Evolutionary conservation across 2,888 invertebrate species (phyloP), one percentile per base, ranked within the genome.

Genomic region (Psylliodes chrysocephalus): DNA sequence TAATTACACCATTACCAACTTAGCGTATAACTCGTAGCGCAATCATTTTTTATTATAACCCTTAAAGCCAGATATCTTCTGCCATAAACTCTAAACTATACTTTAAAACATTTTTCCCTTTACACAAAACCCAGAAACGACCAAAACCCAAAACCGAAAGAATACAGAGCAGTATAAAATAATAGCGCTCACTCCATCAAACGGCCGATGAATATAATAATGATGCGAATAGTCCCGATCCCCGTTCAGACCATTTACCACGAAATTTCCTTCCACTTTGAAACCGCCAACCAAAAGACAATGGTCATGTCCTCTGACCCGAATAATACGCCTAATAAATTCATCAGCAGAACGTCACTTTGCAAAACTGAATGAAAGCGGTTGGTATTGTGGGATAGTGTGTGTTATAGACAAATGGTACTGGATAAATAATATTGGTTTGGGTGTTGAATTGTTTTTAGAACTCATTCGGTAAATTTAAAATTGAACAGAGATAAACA

Each of bases 241-340:
- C 2, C 2, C 35, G 15, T 18, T 18, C 46, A 33, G 30, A 15
- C 30, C 30, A 17, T 51, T 49, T 51, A 30, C 33, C 51, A 17
- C 18, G 15, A 51, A 51, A 51, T 51, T 30, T 30, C 4, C 17
- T 30, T 30, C 30, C 28, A 14, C 18, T 35, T 15, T 14, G 15
- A 15, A 15, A 14, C 15, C 42, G 8, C 18, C 19, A 54, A 15
- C 25, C 17, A 10, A 28, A 25, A 54, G 42, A 54, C 42, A 42
- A 54, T 42, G 42, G 54, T 54, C 54, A 54, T 54, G 25, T 54
- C 42, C 10, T 25, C 15, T 42, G 54, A 42, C 42, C 54, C 28
- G 40, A 28, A 42, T 42, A 42, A 54, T 42, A 17, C 14, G 17
- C 15, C 15, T 12, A 54, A 54, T 54, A 54, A 54, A 54, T 54